Evolutionary conservation across 2,888 invertebrate species (phyloP), one percentile per base, ranked within the genome.

Genomic region (Polyommatus iphigenia): DNA sequence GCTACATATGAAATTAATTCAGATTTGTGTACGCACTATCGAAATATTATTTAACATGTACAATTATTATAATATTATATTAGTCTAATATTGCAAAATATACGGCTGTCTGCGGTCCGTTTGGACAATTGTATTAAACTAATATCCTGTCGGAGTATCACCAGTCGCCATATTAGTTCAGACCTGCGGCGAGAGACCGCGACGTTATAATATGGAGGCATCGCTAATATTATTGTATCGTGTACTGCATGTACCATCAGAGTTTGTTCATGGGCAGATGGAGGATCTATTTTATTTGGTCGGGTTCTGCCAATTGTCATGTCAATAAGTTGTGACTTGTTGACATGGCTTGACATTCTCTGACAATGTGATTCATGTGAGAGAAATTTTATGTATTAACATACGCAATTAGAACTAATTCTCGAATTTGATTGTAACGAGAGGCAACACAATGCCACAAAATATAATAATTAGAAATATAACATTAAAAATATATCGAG

Each of bases 101-200:
- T 15, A 29, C 32, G 29, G 67, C 29, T 18, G 67, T 29, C 67
- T 67, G 67, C 67, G 32, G 67, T 67, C 13, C 29, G 5, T 32
- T 67, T 29, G 67, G 67, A 18, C 67, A 67, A 67, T 67, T 67
- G 29, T 67, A 67, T 67, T 67, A 32, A 18, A 67, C 67, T 67
- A 67, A 67, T 67, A 67, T 67, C 67, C 67, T 67, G 32, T 32
- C 67, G 7, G 18, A 15, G 6, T 29, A 32, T 67, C 29, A 32
- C 29, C 67, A 32, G 29, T 13, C 67, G 67, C 67, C 29, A 67
- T 29, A 15, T 62, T 62, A 62, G 62, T 24, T 29, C 67, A 5
- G 67, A 32, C 24, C 67, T 67, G 67, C 18, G 67, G 67, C 67
- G 24, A 32, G 67, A 67, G 32, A 32, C 67, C 67, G 29, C 67